Base-by-base conservation (phyloP, 2,113 vertebrate species). In the Oxyura jamaicensis region DNA sequence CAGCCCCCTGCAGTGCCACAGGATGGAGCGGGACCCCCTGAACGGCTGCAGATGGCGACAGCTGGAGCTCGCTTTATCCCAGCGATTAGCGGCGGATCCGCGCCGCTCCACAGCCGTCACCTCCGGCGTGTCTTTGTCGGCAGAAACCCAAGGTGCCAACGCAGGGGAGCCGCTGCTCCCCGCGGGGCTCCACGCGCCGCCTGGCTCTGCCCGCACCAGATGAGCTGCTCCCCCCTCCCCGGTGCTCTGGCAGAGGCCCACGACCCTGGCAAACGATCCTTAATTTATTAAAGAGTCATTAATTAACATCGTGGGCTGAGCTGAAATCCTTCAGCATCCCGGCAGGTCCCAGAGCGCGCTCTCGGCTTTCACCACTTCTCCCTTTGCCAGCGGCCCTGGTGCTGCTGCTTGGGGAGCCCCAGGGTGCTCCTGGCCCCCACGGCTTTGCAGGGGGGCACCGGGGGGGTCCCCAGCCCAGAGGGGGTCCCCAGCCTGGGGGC, bases 261-360 rank as follows among this genome's bases (percentile, higher is more conserved):
- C 9, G 8, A 46, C 48, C 48, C 73, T 74, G 46, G 66, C 31
- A 63, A 75, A 42, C 0, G 3, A 33, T 80, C 44, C 46, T 95
- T 88, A 35, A 86, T 81, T 81, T 44, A 86, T 83, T 89, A 53
- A 67, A 69, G 91, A 83, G 56, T 68, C 87, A 66, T 92, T 95
- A 95, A 97, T 94, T 87, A 95, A 88, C 74, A 58, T 16, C 62
- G 5, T 8, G 23, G 35, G 67, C 78, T 33, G 50, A 92, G 82
- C 83, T 13, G 56, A 65, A 65, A 94, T 77, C 82, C 77, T 73
- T 74, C 8, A 44, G 67, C n/a, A 13, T 69, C 74, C 42, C 81
- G 3, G 2, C 48, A 68, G 55, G 44, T 52, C 26, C 25, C 4
- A 10, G 42, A 31, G 23, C 0, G 11, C 2, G 5, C 42, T 25